A percentile compares a stretch with the other conserved stretches of the same genome.
Evolutionary conservation across 1,140 invertebrate genomes (phyloP).

Genomic region (Leptopilina clavipes): DNA sequence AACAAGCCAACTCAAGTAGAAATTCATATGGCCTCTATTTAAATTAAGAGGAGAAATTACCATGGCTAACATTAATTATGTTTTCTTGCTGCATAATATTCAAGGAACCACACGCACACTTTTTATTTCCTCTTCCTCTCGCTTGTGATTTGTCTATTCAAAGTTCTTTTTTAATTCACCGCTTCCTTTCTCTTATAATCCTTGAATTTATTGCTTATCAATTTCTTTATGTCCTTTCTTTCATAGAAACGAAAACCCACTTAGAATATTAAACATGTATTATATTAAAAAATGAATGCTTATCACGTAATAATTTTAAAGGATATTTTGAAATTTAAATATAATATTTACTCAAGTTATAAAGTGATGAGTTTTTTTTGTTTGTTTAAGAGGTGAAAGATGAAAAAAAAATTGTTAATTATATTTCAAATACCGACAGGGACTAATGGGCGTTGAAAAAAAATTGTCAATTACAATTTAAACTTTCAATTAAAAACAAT

Average conservation of each 20-base stretch:
- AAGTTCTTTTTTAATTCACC: background rate
- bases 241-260: background rate
- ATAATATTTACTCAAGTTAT: no score
- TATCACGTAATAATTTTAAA: no score
- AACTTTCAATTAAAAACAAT: no score
- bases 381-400: no score
- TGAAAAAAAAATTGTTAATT: no score
- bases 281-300: no score
- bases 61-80: constrained; percentile 17
- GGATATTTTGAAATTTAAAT: no score
- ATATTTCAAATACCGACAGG: no score
- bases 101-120: background rate
- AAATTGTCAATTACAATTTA: no score
- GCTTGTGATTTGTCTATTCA: background rate
- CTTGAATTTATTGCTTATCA: background rate
- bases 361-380: no score
- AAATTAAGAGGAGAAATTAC: constrained; percentile 9
- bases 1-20: background rate
- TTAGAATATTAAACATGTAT: background rate
- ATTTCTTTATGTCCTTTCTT: background rate
- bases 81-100: constrained; percentile 6
- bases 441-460: no score
- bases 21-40: constrained; percentile 21
- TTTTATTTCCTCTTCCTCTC: background rate
- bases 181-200: constrained; percentile 5